phyloP scores from a whole-genome alignment of 2,888 invertebrate species.

The Stenurella melanura region DNA sequence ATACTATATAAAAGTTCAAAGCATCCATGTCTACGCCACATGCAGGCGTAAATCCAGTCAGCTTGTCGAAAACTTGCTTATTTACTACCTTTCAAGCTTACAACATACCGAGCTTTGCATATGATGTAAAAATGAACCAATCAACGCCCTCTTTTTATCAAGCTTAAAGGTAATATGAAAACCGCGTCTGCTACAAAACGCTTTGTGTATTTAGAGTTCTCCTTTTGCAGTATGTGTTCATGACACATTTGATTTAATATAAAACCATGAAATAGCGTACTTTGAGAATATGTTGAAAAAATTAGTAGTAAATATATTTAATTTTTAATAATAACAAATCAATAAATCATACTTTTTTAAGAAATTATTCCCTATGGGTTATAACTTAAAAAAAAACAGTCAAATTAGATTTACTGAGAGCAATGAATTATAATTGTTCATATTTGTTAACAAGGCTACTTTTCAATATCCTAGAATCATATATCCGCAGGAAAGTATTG shows the following conservation, averaged over 20 bases:
- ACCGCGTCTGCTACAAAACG: constrained; percentile 57
- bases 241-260: constrained; percentile 64
- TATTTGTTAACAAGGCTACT: no score
- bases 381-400: no score
- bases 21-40: constrained; percentile 67
- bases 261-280: constrained; percentile 50
- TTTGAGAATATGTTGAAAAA: background rate
- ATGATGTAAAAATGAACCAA: constrained; percentile 69
- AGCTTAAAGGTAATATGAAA: constrained; percentile 63
- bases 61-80: constrained; percentile 71
- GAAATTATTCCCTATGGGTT: no score
- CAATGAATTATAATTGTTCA: no score
- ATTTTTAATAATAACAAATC: background rate
- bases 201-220: constrained; percentile 57
- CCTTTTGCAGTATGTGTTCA: constrained; percentile 58
- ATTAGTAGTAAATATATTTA: background rate
- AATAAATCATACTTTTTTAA: background rate
- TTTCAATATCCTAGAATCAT: no score
- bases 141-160: constrained; percentile 69
- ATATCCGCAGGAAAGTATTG: no score
- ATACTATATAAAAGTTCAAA: constrained; percentile 69
- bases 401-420: no score
- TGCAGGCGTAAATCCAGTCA: constrained; percentile 68
- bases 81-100: constrained; percentile 69
- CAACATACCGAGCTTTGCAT: constrained; percentile 64